Percentiles rank a stretch among this genome's conserved stretches.
Evolutionary conservation across 2,888 invertebrate species (phyloP).

Genomic region (Cybosia mesomella): DNA sequence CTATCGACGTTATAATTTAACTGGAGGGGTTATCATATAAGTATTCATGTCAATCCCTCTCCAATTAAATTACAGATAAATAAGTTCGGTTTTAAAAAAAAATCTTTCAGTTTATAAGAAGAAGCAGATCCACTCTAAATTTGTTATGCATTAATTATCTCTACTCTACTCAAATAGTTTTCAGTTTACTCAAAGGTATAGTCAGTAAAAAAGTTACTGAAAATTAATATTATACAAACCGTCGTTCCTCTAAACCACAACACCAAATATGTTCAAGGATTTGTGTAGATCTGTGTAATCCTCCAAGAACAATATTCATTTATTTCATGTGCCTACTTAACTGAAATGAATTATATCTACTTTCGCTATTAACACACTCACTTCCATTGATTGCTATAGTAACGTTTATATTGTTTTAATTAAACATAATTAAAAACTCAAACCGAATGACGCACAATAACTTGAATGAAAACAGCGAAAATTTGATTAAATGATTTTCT

Average conservation of each 20-base stretch:
- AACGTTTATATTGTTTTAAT: neutral
- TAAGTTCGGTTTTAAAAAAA: neutral
- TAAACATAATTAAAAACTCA: neutral
- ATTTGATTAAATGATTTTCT: neutral
- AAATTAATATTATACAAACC: neutral
- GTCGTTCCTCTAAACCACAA: neutral
- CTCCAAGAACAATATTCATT: too few species aligned
- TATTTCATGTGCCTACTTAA: too few species aligned
- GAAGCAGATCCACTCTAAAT: too few species aligned
- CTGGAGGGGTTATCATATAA: neutral
- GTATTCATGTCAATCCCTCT: too few species aligned
- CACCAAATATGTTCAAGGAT: too few species aligned
- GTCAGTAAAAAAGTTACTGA: too few species aligned
- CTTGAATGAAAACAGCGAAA: constrained; percentile 1
- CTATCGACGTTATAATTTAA: neutral
- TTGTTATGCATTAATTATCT: too few species aligned
- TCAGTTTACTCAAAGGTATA: neutral
- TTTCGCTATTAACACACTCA: neutral
- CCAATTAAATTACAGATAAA: neutral
- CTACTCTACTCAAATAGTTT: too few species aligned
- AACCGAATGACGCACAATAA: neutral
- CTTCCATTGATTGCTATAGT: neutral
- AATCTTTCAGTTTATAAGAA: too few species aligned
- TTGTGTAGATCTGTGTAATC: too few species aligned
- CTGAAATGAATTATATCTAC: neutral